These are phyloP conservation scores for Brachyhypopomus gauderio DNA, from an alignment of 2,113 vertebrate species.

Conservation along the genomic window DNA sequence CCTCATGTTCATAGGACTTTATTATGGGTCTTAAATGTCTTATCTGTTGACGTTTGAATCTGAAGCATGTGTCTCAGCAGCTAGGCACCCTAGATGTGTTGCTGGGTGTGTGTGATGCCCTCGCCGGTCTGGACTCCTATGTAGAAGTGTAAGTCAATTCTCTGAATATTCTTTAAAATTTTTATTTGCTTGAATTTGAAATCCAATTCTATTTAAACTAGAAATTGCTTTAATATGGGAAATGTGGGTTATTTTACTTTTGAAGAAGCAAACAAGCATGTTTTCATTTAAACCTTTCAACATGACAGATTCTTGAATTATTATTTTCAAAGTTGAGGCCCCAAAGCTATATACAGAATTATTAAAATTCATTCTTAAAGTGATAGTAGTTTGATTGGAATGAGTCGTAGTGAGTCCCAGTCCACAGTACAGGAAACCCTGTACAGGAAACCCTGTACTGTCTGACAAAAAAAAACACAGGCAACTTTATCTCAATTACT, in stretches of 20 bases:
- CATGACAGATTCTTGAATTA: too few relatives aligned
- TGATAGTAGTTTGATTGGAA: not conserved
- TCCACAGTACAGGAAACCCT: not conserved
- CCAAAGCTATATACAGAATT: too few relatives aligned
- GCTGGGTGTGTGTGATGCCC: constrained; percentile 87
- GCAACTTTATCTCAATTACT: constrained; percentile 43
- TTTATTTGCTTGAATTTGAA: too few relatives aligned
- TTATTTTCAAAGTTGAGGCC: too few relatives aligned
- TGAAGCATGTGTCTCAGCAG: constrained; percentile 53
- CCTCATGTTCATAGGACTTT: too few relatives aligned
- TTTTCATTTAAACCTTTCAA: not conserved
- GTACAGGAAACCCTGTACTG: not conserved
- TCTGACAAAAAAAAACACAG: constrained; percentile 29
- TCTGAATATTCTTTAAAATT: not conserved
- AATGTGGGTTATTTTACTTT: not conserved
- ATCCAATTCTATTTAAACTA: not conserved
- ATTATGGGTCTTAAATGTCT: not conserved
- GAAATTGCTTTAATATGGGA: not conserved
- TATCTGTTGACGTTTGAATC: not conserved
- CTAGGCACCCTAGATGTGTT: constrained; percentile 93
- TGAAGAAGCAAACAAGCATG: not conserved
- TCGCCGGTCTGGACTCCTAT: constrained; percentile 86
- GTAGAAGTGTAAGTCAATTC: constrained; percentile 85
- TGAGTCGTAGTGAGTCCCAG: too few relatives aligned
- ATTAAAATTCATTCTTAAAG: too few relatives aligned